phyloP scores from a whole-genome alignment of 2,888 invertebrate species.

The Melinaea menophilus region DNA sequence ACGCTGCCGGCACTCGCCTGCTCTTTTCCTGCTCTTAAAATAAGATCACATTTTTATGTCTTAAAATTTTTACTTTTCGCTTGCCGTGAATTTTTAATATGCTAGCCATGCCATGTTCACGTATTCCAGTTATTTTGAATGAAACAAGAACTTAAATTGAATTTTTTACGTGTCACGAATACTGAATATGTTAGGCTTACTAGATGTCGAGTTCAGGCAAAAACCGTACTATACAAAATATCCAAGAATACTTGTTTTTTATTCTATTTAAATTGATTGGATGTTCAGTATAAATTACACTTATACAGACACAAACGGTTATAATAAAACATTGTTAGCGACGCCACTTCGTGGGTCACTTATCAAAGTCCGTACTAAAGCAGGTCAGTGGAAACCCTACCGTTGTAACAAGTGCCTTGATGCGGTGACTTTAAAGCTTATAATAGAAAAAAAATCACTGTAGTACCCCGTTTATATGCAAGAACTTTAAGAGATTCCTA shows the following conservation, averaged over 20 bases:
- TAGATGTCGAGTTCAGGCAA: not conserved
- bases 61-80: conserved; percentile 14
- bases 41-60: conserved; percentile 9
- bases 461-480: conserved; percentile 7
- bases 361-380: conserved; percentile 37
- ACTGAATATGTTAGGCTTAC: not conserved
- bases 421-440: conserved; percentile 11
- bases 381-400: not conserved
- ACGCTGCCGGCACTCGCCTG: not conserved
- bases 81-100: conserved; percentile 18
- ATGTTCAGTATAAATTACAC: too few relatives aligned
- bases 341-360: conserved; percentile 38
- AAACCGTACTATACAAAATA: not conserved
- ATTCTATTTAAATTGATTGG: too few relatives aligned
- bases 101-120: conserved; percentile 12
- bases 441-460: conserved; percentile 7
- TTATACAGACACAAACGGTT: conserved; percentile 7
- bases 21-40: conserved; percentile 20
- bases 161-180: conserved; percentile 26
- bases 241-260: too few relatives aligned
- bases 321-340: conserved; percentile 36
- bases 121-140: conserved; percentile 13
- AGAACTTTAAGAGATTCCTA: conserved; percentile 7
- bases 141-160: conserved; percentile 18
- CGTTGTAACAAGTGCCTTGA: conserved; percentile 10